Base-by-base conservation (phyloP, 1,140 invertebrate species). In the Conus betulinus region DNA sequence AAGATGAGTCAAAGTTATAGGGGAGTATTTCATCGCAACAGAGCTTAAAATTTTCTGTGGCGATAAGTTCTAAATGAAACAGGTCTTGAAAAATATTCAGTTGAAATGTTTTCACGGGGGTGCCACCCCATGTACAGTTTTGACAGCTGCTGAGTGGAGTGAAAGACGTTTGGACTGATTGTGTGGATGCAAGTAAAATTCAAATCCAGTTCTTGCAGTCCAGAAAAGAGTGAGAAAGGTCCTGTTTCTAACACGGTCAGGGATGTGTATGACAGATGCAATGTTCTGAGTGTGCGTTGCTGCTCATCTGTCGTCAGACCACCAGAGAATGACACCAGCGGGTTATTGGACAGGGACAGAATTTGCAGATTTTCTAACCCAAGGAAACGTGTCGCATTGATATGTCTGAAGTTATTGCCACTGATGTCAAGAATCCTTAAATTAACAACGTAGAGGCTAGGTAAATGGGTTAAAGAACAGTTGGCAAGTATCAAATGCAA, bases 271-370 rank as follows among this genome's bases (percentile, higher is more conserved):
- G 57, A 60, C n/a, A 84, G 13, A 60, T 84, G 11, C 52, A 84
- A 5, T 90, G 10, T 78, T 91, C 91, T 25, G 8, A 23, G 71
- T n/a, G 25, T 8, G 25, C 4, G 71, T 8, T n/a, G 20, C 15
- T 76, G n/a, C 1, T 8, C 25, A n/a, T 76, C 25, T 23, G 20
- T 10, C 8, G 71, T n/a, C 15, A 25, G 13, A 25, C n/a, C 71
- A 25, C 17, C 6, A 23, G 17, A 20, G 25, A 76, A 10, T 13
- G 25, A 25, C 8, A 23, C 23, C n/a, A 76, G 25, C 8, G 71
- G 71, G n/a, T 76, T 76, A n/a, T 25, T 25, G 8, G 25, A n/a
- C 20, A 76, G 71, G 17, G 8, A n/a, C 71, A 76, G 23, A 17
- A 10, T n/a, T 76, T n/a, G 8, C 15, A 76, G 71, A n/a, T 76